Evolutionary conservation across 2,113 vertebrate genomes (phyloP), one percentile per base, ranked within the genome.

Genomic region (Tylochromis polylepis): DNA sequence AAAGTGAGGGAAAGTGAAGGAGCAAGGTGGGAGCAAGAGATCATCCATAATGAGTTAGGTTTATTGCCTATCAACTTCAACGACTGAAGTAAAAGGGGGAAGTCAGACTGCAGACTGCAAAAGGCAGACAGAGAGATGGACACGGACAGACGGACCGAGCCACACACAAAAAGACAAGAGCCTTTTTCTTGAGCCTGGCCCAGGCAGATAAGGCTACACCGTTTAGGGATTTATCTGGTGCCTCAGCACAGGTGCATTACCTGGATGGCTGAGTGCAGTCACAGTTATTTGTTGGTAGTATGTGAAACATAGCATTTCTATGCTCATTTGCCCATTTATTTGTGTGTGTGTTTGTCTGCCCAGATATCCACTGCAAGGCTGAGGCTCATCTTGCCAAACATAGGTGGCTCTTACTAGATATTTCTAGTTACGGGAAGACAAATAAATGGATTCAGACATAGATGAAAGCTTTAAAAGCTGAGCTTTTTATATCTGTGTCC

Each of bases 391-490:
- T 92, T 57, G 85, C 89, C 51, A 70, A 89, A 83, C 85, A 87
- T 15, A 9, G 67, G 80, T 77, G 79, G 91, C 91, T 92, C 87
- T 90, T 91, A 46, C 75, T 27, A 67, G 91, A 90, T 91, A 91
- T 93, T 94, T 94, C 85, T 81, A 77, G 95, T 87, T 82, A 91
- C 78, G 55, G 85, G 58, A 85, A 87, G 85, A 93, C 92, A 94
- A 94, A 95, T 94, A 93, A 94, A 90, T 91, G 88, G 87, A 89
- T 93, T 94, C 87, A 92, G 93, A 93, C 34, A 16, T 75, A 84
- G 85, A 92, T 92, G 88, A 89, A 91, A 89, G 91, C 87, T 81
- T 86, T 85, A 87, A 91, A 82, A 89, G 87, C 81, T 2, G 56
- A 85, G 87, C 78, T 90, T 92, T 93, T 92, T 88, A 90, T 89